phyloP scores from a whole-genome alignment of 2,113 vertebrate species.

The Laticauda laticaudata region DNA sequence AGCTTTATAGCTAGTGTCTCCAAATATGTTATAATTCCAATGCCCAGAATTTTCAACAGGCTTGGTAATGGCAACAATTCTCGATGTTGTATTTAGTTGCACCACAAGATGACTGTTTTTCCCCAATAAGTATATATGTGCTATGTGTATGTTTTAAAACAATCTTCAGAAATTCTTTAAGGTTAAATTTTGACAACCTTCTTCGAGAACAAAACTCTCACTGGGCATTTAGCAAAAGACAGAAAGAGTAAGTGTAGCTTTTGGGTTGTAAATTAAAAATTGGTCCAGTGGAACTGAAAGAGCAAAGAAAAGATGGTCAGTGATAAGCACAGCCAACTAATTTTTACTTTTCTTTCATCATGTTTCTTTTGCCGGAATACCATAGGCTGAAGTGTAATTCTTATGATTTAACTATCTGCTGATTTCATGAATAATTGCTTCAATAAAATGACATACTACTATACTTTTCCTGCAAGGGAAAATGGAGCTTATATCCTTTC shows the following conservation, averaged over 20 bases:
- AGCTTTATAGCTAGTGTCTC: neutral
- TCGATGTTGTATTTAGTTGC: neutral
- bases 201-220: neutral
- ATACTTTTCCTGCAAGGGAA: neutral
- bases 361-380: neutral
- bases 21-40: neutral
- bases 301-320: neutral
- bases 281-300: neutral
- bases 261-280: neutral
- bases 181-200: neutral
- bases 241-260: neutral
- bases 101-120: neutral
- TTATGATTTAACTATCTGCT: neutral
- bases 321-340: neutral
- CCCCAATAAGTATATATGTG: neutral
- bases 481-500: neutral
- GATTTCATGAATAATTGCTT: neutral
- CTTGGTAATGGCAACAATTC: neutral
- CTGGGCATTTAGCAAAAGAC: neutral
- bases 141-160: neutral
- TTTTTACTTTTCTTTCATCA: neutral
- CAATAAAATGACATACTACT: neutral
- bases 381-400: neutral
- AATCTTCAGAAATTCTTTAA: neutral
- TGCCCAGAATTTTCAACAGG: neutral